A percentile compares a stretch with the other conserved stretches of the same genome.
Evolutionary conservation across 2,113 vertebrate species (phyloP).

Genomic region (Erpornis zantholeuca): DNA sequence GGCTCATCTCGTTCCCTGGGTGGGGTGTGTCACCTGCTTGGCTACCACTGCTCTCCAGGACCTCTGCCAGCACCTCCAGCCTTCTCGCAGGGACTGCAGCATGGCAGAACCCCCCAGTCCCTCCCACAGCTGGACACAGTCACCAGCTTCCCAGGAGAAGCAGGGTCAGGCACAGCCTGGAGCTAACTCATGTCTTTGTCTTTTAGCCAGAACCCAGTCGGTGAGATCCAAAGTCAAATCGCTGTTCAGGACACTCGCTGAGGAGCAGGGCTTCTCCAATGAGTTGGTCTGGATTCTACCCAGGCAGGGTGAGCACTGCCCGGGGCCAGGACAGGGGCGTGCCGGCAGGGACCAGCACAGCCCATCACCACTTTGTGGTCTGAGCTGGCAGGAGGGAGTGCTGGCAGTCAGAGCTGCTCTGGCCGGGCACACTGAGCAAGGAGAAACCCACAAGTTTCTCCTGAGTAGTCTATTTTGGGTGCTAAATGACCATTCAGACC

Average conservation of each 20-base stretch:
- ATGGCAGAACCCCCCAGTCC: too few species aligned
- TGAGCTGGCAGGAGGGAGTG: neutral
- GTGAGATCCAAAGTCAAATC: neutral
- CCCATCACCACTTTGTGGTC: neutral
- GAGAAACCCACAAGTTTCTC: neutral
- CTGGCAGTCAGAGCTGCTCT: neutral
- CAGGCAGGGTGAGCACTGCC: conserved; percentile 17
- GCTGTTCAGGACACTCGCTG: neutral
- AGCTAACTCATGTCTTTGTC: neutral
- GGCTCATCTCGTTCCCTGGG: neutral
- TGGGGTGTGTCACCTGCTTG: neutral
- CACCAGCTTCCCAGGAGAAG: neutral
- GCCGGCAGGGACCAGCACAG: neutral
- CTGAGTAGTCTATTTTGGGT: neutral
- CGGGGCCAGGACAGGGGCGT: neutral
- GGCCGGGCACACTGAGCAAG: neutral
- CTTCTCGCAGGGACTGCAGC: neutral
- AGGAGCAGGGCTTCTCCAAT: neutral
- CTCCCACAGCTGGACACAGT: accelerated
- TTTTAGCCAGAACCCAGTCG: neutral
- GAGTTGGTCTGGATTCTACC: neutral
- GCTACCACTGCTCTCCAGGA: neutral
- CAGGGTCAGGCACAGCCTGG: neutral
- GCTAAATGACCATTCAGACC: neutral
- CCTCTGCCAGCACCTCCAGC: neutral